Evolutionary conservation across 2,113 vertebrate genomes (phyloP).

Genomic region (Thomomys bottae): DNA sequence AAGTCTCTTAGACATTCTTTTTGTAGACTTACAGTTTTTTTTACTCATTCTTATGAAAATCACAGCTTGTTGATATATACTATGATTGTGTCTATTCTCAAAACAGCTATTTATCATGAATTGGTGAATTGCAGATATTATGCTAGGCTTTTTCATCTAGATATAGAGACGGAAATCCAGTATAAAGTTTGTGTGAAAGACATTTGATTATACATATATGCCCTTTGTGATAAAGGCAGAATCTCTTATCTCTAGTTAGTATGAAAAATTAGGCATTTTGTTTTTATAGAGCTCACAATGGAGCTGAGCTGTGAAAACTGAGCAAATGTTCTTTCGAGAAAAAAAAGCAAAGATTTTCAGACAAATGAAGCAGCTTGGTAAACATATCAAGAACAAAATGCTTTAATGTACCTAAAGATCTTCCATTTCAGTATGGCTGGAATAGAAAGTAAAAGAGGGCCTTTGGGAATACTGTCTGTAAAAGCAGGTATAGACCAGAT

Average conservation of each 20-base stretch:
- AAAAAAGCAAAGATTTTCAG: not conserved
- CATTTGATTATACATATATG: no score
- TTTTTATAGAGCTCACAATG: not conserved
- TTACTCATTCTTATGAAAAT: not conserved
- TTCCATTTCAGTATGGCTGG: not conserved
- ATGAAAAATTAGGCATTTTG: not conserved
- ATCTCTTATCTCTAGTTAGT: no score
- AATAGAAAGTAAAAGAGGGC: not conserved
- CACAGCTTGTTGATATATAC: not conserved
- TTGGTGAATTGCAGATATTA: not conserved
- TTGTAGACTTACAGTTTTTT: slow-evolving; percentile 7
- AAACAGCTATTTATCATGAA: not conserved
- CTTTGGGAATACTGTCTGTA: not conserved
- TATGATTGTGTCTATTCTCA: not conserved
- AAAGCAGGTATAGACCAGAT: not conserved
- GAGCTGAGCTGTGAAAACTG: not conserved
- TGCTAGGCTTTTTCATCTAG: not conserved
- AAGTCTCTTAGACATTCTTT: not conserved
- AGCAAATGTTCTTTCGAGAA: not conserved
- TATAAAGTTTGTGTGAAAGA: not conserved
- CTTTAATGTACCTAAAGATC: accelerated
- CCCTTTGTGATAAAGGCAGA: no score
- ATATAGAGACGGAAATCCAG: not conserved
- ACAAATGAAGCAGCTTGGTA: not conserved
- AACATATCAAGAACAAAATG: not conserved